phyloP scores from a whole-genome alignment of 2,113 vertebrate species.

The Oxygymnocypris stewartii region DNA sequence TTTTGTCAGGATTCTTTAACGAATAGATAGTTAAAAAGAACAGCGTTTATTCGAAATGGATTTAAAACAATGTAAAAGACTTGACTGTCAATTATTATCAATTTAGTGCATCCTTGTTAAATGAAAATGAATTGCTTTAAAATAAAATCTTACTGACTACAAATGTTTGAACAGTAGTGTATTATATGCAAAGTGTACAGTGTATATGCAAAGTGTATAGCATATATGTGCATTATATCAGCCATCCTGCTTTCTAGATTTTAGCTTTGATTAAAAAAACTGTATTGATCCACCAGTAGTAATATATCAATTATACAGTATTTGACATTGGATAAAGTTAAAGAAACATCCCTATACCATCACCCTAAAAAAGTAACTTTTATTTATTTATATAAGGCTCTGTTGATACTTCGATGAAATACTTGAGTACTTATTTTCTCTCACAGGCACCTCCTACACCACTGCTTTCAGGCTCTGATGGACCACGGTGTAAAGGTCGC shows the following conservation, averaged over 20 bases:
- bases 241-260: not conserved
- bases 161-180: not conserved
- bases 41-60: no score
- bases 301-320: not conserved
- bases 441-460: conserved; percentile 93
- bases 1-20: not conserved
- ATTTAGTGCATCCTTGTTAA: not conserved
- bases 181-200: not conserved
- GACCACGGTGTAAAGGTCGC: conserved; percentile 98
- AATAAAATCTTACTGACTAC: not conserved
- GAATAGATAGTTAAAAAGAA: no score
- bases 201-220: not conserved
- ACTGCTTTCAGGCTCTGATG: conserved; percentile 98
- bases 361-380: not conserved
- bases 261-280: not conserved
- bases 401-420: not conserved
- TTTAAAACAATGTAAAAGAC: no score
- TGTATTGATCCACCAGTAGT: not conserved
- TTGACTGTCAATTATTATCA: not conserved
- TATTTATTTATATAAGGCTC: no score
- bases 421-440: conserved; percentile 32
- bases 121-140: not conserved
- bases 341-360: not conserved
- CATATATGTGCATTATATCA: not conserved
- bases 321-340: not conserved